Conservation (phyloP, 53 echinoderm and acorn worm genomes). For the Holothuria leucospilota region DNA sequence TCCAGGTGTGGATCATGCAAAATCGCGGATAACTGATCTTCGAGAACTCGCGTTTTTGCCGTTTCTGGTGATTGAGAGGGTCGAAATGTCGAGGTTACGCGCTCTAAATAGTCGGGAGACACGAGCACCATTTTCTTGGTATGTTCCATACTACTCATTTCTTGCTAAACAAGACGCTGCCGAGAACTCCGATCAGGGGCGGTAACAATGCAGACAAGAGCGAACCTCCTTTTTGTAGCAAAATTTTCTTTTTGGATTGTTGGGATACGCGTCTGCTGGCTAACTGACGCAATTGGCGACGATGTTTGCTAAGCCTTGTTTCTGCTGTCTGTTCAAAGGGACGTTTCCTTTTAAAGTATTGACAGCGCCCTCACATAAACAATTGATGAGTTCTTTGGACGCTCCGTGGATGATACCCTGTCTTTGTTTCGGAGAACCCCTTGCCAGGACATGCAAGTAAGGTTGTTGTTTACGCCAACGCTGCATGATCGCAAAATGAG, state of each 20-base stretch:
- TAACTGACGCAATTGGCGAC: conserved; percentile 63
- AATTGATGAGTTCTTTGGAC: conserved; percentile 58
- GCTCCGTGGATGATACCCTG: conserved; percentile 73
- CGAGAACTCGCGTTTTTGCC: conserved; percentile 18
- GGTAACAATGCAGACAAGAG: conserved; percentile 17
- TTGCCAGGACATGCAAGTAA: conserved; percentile 62
- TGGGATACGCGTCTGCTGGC: conserved; percentile 43
- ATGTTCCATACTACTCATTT: conserved; percentile 2
- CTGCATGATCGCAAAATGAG: conserved; percentile 26
- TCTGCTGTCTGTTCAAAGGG: no score
- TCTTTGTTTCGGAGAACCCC: no score
- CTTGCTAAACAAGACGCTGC: not conserved
- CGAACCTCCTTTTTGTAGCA: no score
- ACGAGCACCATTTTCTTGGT: conserved; percentile 33
- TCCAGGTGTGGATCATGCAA: conserved; percentile 3
- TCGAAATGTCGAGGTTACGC: not conserved
- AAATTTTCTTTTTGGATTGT: conserved; percentile 57
- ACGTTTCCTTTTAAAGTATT: no score
- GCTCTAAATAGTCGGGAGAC: conserved; percentile 21
- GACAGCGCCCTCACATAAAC: no score
- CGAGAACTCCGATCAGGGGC: conserved; percentile 49
- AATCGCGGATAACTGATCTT: not conserved
- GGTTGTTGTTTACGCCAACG: conserved; percentile 56
- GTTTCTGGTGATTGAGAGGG: not conserved
- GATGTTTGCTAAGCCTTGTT: conserved; percentile 43